These are phyloP conservation scores for Nycticebus coucang DNA, from an alignment of 2,113 vertebrate genomes.

Conservation along the genomic window DNA sequence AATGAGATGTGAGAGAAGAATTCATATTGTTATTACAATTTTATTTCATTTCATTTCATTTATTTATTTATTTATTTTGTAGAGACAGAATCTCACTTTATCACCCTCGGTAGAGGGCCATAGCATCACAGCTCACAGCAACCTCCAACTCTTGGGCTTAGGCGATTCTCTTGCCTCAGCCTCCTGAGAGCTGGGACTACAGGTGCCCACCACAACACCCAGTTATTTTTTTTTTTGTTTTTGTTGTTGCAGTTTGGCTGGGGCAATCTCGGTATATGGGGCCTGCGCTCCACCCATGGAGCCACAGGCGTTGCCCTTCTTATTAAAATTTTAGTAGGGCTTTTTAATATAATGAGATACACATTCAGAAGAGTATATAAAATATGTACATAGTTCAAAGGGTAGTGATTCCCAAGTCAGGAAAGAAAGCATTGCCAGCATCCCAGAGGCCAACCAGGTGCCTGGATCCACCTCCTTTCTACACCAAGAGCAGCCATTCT, in stretches of 20 bases:
- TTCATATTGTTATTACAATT: constrained; percentile 15
- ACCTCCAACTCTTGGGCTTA: too few species aligned
- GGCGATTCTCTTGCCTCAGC: too few species aligned
- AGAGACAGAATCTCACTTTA: too few species aligned
- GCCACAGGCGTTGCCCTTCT: not conserved
- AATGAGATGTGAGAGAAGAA: constrained; percentile 17
- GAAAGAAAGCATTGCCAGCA: not conserved
- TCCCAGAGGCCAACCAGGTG: not conserved
- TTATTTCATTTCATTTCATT: not conserved
- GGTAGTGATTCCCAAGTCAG: not conserved
- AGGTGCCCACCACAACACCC: too few species aligned
- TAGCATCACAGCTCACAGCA: too few species aligned
- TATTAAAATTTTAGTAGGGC: constrained; percentile 12
- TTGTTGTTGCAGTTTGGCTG: too few species aligned
- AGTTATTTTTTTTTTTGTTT: too few species aligned
- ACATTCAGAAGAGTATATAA: not conserved
- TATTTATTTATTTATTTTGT: too few species aligned
- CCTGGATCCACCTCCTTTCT: not conserved
- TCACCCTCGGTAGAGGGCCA: too few species aligned
- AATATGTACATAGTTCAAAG: not conserved
- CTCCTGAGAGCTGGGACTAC: too few species aligned
- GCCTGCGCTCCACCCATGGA: too few species aligned
- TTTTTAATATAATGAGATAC: constrained; percentile 8
- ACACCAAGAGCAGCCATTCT: not conserved
- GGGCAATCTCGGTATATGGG: too few species aligned